Conservation (phyloP, 1,140 invertebrate genomes). For the Megalonaias nervosa region DNA sequence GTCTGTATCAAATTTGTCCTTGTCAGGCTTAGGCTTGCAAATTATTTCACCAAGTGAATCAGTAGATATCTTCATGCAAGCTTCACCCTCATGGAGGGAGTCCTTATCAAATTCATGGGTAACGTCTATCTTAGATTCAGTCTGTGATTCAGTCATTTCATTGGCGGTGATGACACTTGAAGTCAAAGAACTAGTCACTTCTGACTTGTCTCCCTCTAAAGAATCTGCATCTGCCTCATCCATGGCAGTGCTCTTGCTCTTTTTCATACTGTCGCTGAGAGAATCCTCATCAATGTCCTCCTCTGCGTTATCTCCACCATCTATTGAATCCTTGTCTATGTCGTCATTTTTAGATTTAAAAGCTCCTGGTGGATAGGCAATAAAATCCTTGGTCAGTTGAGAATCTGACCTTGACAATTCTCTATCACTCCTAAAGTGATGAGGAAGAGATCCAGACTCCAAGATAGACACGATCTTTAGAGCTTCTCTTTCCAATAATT, state of each 20-base stretch:
- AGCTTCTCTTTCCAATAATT: slow-evolving; percentile 67
- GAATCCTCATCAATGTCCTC: slow-evolving; percentile 67
- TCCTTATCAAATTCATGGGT: slow-evolving; percentile 45
- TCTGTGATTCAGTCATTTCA: slow-evolving; percentile 24
- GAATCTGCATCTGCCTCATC: slow-evolving; percentile 59
- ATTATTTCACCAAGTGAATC: slow-evolving; percentile 68
- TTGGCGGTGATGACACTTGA: slow-evolving; percentile 61
- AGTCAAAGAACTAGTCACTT: slow-evolving; percentile 62
- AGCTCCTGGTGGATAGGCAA: slow-evolving; percentile 5
- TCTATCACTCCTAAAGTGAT: slow-evolving; percentile 26
- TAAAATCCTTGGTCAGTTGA: slow-evolving; percentile 17
- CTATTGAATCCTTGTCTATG: slow-evolving; percentile 61
- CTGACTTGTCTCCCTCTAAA: slow-evolving; percentile 62
- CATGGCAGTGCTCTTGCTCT: slow-evolving; percentile 32
- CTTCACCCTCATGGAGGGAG: slow-evolving; percentile 58
- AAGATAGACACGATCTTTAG: slow-evolving; percentile 79
- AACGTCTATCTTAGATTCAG: slow-evolving; percentile 27
- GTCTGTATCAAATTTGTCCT: slow-evolving; percentile 77
- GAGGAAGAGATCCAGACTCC: slow-evolving; percentile 81
- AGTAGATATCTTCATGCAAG: slow-evolving; percentile 68
- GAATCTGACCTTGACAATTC: slow-evolving; percentile 32
- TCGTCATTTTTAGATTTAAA: slow-evolving; percentile 59
- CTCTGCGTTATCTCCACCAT: slow-evolving; percentile 39
- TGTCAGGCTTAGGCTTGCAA: slow-evolving; percentile 71
- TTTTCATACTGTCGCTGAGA: slow-evolving; percentile 60